Evolutionary conservation across 1,140 invertebrate species (phyloP).

Genomic region (Sarcophaga bullata): DNA sequence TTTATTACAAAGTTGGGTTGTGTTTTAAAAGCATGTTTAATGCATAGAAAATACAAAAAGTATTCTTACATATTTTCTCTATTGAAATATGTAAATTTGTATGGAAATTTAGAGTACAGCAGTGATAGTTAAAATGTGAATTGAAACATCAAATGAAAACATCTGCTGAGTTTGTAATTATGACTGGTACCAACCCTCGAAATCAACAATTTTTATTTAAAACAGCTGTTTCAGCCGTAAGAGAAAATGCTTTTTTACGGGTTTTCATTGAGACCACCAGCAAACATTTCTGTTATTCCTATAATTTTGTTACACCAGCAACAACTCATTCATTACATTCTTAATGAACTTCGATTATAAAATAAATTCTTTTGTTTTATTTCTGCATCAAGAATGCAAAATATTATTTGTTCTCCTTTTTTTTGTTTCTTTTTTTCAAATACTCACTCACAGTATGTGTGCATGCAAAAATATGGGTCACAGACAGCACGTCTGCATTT

Average conservation of each 20-base stretch:
- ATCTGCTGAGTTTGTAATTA: neutral
- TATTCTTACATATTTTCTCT: neutral
- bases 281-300: no score
- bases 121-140: no score
- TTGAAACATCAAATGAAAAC: neutral
- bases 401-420: neutral
- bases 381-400: neutral
- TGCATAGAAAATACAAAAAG: neutral
- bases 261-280: no score
- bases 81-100: neutral
- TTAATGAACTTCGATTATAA: no score
- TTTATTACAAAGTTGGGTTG: slow-evolving; percentile 25
- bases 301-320: no score
- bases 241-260: no score
- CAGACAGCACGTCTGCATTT: slow-evolving; percentile 25
- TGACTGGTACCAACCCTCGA: no score
- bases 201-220: no score
- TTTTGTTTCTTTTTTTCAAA: neutral
- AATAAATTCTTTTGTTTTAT: no score
- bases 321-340: no score
- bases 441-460: neutral
- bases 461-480: slow-evolving; percentile 5
- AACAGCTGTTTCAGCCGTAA: no score
- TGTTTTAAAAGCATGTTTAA: slow-evolving; percentile 26
- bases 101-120: neutral